A percentile compares a stretch with the other conserved stretches of the same genome.
These are phyloP conservation scores for Amphiprion percula DNA, from an alignment of 2,113 vertebrate species.

Conservation along the genomic window DNA sequence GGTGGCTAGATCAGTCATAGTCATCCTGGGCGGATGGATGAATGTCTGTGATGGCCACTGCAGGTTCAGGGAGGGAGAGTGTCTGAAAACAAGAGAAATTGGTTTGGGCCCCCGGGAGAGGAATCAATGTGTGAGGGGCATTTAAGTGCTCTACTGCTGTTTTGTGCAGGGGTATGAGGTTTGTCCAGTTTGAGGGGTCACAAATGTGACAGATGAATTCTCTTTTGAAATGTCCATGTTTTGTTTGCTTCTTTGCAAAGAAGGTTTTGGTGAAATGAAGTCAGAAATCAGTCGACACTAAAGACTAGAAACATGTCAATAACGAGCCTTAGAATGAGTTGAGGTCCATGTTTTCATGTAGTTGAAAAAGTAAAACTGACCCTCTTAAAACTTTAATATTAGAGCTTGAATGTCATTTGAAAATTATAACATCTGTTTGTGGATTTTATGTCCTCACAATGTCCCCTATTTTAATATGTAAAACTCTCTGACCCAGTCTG, in stretches of 20 bases:
- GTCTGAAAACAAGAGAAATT: slow-evolving; percentile 99
- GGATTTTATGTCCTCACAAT: no score
- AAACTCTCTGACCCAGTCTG: no score
- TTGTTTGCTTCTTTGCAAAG: slow-evolving; percentile 23
- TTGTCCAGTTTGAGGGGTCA: slow-evolving; percentile 67
- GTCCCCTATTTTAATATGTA: no score
- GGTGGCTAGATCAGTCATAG: slow-evolving; percentile 99
- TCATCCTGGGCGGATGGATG: slow-evolving; percentile 98
- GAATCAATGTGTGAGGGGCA: slow-evolving; percentile 93
- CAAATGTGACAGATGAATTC: slow-evolving; percentile 62
- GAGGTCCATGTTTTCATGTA: neutral
- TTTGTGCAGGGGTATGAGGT: slow-evolving; percentile 64
- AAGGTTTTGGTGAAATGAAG: slow-evolving; percentile 11
- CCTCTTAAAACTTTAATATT: neutral
- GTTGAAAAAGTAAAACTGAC: neutral
- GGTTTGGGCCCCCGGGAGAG: slow-evolving; percentile 95
- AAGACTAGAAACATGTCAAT: neutral
- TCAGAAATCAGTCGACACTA: neutral
- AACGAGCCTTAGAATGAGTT: neutral
- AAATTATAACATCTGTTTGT: no score
- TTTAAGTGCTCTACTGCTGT: slow-evolving; percentile 82
- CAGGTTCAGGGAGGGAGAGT: slow-evolving; percentile 94
- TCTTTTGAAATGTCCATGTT: slow-evolving; percentile 49
- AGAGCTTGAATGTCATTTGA: neutral
- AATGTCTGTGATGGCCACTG: slow-evolving; percentile 99